Conservation (phyloP, 1,140 invertebrate genomes). For the Meteorus sp. region DNA sequence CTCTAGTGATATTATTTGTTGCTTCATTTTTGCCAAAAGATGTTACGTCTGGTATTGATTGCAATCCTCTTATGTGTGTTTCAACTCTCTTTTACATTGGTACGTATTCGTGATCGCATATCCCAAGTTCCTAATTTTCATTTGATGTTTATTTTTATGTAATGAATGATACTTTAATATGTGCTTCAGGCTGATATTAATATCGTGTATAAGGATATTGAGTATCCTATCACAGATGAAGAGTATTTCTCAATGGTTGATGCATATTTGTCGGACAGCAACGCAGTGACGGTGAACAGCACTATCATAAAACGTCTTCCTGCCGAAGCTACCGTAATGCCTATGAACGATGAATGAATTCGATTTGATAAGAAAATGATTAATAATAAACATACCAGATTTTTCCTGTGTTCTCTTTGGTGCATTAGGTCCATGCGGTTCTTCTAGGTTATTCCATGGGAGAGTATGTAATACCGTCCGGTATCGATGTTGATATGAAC, state of each 20-base stretch:
- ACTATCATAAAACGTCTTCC: no score
- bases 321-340: no score
- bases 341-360: no score
- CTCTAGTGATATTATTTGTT: background rate
- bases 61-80: background rate
- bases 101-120: background rate
- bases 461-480: background rate
- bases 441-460: background rate
- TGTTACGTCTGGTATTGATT: background rate
- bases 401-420: no score
- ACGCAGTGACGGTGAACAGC: background rate
- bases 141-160: background rate
- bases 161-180: no score
- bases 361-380: no score
- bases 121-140: background rate
- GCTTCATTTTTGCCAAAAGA: background rate
- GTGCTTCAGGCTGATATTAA: background rate
- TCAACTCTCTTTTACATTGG: background rate
- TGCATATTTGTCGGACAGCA: background rate
- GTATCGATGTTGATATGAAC: background rate
- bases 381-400: no score
- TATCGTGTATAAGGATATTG: background rate
- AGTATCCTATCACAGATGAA: background rate
- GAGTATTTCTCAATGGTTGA: background rate
- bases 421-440: background rate